These are phyloP conservation scores for Arenaria interpres DNA, from an alignment of 2,113 vertebrate genomes.

Conservation along the genomic window DNA sequence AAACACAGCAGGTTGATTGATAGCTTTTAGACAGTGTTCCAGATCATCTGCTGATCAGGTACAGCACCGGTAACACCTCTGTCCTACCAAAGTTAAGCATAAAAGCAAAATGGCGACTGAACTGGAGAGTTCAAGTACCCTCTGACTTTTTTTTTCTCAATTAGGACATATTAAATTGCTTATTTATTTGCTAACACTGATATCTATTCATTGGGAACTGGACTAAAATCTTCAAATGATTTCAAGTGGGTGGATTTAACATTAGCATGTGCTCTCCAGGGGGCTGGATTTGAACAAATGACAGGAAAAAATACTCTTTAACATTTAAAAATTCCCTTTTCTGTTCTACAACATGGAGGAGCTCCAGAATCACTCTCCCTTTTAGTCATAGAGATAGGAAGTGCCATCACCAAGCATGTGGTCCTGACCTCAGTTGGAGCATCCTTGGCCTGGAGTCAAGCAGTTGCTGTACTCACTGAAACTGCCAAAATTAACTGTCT, in stretches of 20 bases:
- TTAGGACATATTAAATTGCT: not conserved
- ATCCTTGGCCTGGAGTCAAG: conserved; percentile 23
- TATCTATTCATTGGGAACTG: not conserved
- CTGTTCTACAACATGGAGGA: not conserved
- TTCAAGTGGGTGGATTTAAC: not conserved
- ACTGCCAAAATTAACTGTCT: conserved; percentile 32
- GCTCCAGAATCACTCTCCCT: not conserved
- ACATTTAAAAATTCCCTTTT: not conserved
- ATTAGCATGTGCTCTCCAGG: not conserved
- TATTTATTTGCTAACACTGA: not conserved
- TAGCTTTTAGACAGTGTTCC: too few relatives aligned
- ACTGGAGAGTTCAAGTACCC: not conserved
- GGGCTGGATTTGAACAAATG: not conserved
- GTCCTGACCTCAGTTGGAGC: not conserved
- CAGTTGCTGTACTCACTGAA: not conserved
- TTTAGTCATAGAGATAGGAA: not conserved
- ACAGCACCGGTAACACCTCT: too few relatives aligned
- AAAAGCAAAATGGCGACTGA: not conserved
- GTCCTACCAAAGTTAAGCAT: too few relatives aligned
- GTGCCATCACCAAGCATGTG: not conserved
- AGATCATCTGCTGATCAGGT: too few relatives aligned
- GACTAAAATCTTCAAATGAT: not conserved
- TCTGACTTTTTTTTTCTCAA: not conserved
- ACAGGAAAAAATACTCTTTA: not conserved
- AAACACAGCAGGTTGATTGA: not conserved